Evolutionary conservation across 1,140 invertebrate species (phyloP).

Genomic region (Anoplophora glabripennis): DNA sequence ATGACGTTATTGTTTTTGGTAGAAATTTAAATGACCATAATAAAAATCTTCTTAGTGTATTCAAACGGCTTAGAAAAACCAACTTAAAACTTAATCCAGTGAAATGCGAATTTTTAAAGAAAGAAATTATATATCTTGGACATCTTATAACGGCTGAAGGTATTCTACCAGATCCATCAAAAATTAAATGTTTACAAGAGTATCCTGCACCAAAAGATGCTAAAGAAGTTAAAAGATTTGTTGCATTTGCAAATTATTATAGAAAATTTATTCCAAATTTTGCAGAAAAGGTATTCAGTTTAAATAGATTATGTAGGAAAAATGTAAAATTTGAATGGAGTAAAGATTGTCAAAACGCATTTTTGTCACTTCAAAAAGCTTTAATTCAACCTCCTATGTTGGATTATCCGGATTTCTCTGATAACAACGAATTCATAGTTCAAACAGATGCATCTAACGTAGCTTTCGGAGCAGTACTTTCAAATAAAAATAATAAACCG

Average conservation of each 20-base stretch:
- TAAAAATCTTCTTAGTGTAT: constrained; percentile 8
- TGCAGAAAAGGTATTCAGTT: neutral
- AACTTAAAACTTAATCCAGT: constrained; percentile 23
- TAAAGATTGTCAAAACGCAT: too few relatives aligned
- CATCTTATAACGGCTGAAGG: neutral
- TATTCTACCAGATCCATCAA: neutral
- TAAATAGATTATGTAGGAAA: neutral
- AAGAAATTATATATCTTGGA: neutral
- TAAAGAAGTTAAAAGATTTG: neutral
- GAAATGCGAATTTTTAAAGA: constrained; percentile 28
- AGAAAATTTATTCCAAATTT: neutral
- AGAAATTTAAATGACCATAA: constrained; percentile 7
- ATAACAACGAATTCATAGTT: too few relatives aligned
- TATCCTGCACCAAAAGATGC: neutral
- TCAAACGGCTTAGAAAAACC: constrained; percentile 17
- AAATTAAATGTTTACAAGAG: constrained; percentile 1
- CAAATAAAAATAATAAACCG: neutral
- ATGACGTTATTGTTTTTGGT: constrained; percentile 19
- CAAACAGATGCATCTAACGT: neutral
- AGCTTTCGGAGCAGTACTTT: neutral
- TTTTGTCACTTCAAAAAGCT: too few relatives aligned
- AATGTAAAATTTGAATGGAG: neutral
- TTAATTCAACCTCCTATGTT: too few relatives aligned
- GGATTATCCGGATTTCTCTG: too few relatives aligned
- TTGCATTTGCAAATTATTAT: neutral